Evolutionary conservation across 2,888 invertebrate species (phyloP), one percentile per base, ranked within the genome.

Genomic region (Drosophila planitibia): DNA sequence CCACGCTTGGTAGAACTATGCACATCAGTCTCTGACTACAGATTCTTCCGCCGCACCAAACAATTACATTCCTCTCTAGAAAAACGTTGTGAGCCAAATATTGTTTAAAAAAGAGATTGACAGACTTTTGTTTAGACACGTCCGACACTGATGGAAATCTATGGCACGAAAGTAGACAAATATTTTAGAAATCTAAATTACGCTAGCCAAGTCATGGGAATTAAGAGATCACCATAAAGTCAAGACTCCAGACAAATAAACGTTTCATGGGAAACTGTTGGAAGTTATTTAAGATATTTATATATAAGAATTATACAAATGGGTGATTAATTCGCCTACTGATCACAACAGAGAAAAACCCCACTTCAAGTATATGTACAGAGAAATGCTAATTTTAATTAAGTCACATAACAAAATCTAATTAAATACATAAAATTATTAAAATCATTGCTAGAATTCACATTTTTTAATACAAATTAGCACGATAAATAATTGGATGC

Each of bases 51-150:
- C 12, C 33, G 7, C 4, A 9, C 7, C 4, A 14, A 16, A n/a
- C 51, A 7, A n/a, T n/a, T 44, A n/a, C 7, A 47, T 22, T 22
- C 47, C 22, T 3, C 10, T 25, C 16, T 41, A 41, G 3, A 7
- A 25, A 47, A 10, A 25, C 14, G 2, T 28, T 10, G 41, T 7
- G 22, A 14, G 7, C 7, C 47, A 47, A 53, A 22, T 53, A 22
- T 41, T 19, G 28, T 30, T 12, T 10, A 35, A 53, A 44, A n/a
- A 28, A 25, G 3, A 22, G 12, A 57, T 39, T 37, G 37, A 25
- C 54, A 52, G 59, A 60, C 39, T 22, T 14, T 37, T 78, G 81
- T 80, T 57, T 76, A 49, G 49, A 80, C 57, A 71, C 53, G 71
- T 64, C 63, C 10, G 63, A 54, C 60, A 66, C 60, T 67, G 76